These are phyloP conservation scores for Clarias gariepinus DNA, from an alignment of 2,113 vertebrate genomes.

Conservation along the genomic window DNA sequence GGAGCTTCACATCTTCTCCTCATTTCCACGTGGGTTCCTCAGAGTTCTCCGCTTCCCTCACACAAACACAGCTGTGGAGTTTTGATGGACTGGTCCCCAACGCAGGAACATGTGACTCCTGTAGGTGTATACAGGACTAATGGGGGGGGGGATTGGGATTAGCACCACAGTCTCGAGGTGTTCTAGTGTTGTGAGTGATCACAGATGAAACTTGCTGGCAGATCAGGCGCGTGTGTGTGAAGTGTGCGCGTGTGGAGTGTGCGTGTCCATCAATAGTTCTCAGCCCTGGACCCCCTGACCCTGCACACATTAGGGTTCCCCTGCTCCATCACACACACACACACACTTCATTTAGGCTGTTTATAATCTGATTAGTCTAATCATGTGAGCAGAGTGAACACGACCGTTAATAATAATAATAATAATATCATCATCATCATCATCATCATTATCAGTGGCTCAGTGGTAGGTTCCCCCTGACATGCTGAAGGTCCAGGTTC, in stretches of 20 bases:
- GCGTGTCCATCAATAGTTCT: background rate
- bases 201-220: background rate
- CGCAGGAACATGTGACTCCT: background rate
- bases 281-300: no score
- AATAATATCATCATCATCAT: no score
- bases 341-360: no score
- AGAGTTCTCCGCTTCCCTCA: background rate
- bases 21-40: background rate
- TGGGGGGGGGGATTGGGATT: background rate
- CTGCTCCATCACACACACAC: no score
- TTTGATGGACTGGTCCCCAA: background rate
- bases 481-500: no score
- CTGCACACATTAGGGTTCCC: no score
- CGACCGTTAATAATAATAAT: no score
- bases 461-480: no score
- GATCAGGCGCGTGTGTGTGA: background rate
- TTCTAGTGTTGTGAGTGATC: background rate
- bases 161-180: background rate
- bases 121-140: background rate
- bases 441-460: no score
- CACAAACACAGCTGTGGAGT: background rate
- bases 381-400: no score
- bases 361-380: no score
- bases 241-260: background rate
- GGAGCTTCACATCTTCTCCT: background rate